Evolutionary conservation across 2,113 vertebrate genomes (phyloP), one percentile per base, ranked within the genome.

Genomic region (Lethenteron camtschaticum): DNA sequence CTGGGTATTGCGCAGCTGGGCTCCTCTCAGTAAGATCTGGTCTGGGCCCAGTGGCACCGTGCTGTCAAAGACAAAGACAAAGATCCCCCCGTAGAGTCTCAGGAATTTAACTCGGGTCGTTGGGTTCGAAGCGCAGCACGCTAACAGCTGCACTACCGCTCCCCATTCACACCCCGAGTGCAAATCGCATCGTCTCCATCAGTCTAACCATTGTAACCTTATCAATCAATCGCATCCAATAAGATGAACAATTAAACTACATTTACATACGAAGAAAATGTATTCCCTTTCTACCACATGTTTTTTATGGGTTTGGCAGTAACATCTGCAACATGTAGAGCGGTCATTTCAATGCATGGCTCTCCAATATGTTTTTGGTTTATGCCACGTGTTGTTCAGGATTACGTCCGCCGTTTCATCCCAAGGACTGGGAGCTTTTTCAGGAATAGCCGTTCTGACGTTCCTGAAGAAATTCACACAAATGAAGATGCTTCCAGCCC

Each of bases 1-100:
- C 75, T 96, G 90, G 1, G 94, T 99, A 76, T 99, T 99, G 76
- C 94, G 87, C 75, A 99, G 56, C 78, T 97, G 94, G 74, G 92
- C 92, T 60, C 94, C 94, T 81, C 94, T 84, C 56, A 96, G 81
- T 71, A 99, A 82, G 80, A 99, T 88, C 81, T 99, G 94, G 79
- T 99, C 94, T 66, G 91, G 88, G 73, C 94, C 87, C 76, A 99
- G 71, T 1, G 92, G 86, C 20, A 87, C 76, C 6, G 88, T 90
- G 76, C 91, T 97, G 79, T 68, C 58, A 20, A 12, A 59, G 59
- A 16, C 58, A 20, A 12, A 59, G 59, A 16, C 41, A 41, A 41
- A 41, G 41, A 41, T 41, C 41, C 41, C 41, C 41, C 41, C 60
- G 18, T 66, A n/a, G 60, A 66, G 60, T n/a, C 14, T n/a, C 18